phyloP scores from a whole-genome alignment of 2,888 invertebrate genomes.

The Leptinotarsa juncta region DNA sequence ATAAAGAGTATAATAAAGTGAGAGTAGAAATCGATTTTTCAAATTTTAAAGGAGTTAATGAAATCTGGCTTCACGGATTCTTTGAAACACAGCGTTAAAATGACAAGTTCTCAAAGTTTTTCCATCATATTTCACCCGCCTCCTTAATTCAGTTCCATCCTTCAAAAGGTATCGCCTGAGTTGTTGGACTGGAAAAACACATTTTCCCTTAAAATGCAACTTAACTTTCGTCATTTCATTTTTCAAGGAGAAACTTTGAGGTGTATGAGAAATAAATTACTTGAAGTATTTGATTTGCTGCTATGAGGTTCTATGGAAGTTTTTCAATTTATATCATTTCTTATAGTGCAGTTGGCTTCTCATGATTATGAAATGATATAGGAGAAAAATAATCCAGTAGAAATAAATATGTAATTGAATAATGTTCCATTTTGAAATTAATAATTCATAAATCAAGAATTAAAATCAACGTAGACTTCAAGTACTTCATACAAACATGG shows the following conservation, averaged over 20 bases:
- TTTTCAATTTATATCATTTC: slow-evolving; percentile 27
- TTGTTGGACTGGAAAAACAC: slow-evolving; percentile 53
- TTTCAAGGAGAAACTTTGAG: slow-evolving; percentile 19
- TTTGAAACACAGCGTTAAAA: slow-evolving; percentile 55
- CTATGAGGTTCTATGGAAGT: slow-evolving; percentile 15
- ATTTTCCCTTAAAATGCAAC: slow-evolving; percentile 44
- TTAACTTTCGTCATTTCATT: slow-evolving; percentile 37
- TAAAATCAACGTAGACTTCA: too few relatives aligned
- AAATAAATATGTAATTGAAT: not conserved
- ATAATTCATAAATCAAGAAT: too few relatives aligned
- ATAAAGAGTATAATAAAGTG: slow-evolving; percentile 61
- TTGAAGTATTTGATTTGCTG: slow-evolving; percentile 17
- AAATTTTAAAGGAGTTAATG: slow-evolving; percentile 61
- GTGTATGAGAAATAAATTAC: slow-evolving; percentile 29
- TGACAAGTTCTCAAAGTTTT: slow-evolving; percentile 58
- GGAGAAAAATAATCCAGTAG: not conserved
- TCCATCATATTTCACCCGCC: slow-evolving; percentile 58
- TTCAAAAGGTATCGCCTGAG: slow-evolving; percentile 48
- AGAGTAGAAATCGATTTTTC: slow-evolving; percentile 65
- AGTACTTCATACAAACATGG: too few relatives aligned
- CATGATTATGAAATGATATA: not conserved
- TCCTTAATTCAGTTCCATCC: slow-evolving; percentile 55
- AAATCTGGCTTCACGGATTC: slow-evolving; percentile 45
- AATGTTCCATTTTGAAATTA: too few relatives aligned
- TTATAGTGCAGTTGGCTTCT: not conserved